These are phyloP conservation scores for Netelia fuscicornis DNA, from an alignment of 2,888 invertebrate species.

Conservation along the genomic window DNA sequence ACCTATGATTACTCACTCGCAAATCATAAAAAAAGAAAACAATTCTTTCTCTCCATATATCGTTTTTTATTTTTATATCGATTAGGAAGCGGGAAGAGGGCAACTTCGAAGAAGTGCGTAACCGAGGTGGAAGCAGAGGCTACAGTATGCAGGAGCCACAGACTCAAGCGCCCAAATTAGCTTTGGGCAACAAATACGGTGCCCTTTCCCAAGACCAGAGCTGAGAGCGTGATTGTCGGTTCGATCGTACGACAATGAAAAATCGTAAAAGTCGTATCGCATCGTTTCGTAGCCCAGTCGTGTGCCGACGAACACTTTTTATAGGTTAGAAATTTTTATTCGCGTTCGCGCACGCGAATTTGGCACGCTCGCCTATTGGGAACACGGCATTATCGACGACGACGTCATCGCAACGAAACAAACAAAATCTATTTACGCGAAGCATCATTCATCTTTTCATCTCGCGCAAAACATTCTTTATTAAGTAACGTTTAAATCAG, in stretches of 20 bases:
- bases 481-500: neutral
- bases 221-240: slow-evolving; percentile 82
- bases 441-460: neutral
- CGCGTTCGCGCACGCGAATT: slow-evolving; percentile 55
- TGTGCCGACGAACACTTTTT: slow-evolving; percentile 77
- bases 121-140: slow-evolving; percentile 86
- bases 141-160: slow-evolving; percentile 85
- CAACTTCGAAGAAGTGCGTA: slow-evolving; percentile 87
- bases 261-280: slow-evolving; percentile 81
- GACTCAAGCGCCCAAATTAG: slow-evolving; percentile 86
- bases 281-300: slow-evolving; percentile 82
- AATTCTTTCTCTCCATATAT: neutral
- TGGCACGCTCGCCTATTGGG: slow-evolving; percentile 18
- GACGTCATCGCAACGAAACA: slow-evolving; percentile 4
- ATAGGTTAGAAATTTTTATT: slow-evolving; percentile 72
- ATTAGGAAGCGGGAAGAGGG: slow-evolving; percentile 86
- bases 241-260: slow-evolving; percentile 75
- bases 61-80: slow-evolving; percentile 17
- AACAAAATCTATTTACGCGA: neutral
- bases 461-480: neutral
- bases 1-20: neutral
- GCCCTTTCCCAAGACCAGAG: slow-evolving; percentile 87
- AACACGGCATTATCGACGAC: neutral
- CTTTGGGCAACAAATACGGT: slow-evolving; percentile 88
- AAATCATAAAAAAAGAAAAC: neutral